phyloP scores from a whole-genome alignment of 2,797 vertebrate species.

The Siniperca scherzeri region DNA sequence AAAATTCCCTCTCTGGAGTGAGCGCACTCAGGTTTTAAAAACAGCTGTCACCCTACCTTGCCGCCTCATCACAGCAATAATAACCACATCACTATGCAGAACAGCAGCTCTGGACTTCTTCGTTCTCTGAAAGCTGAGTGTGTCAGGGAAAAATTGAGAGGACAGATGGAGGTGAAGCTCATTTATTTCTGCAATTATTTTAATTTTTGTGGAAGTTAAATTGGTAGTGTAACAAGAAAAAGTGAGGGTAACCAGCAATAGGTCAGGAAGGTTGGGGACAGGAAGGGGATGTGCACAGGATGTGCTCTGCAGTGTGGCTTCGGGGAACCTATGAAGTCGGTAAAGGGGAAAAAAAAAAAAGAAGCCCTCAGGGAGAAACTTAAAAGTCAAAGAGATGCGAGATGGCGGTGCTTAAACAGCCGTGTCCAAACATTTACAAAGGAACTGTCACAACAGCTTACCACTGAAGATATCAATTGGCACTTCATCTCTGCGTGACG shows the following conservation, averaged over 20 bases:
- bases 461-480: constrained; percentile 66
- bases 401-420: constrained; percentile 61
- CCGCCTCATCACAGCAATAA: constrained; percentile 67
- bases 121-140: constrained; percentile 41
- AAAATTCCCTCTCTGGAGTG: constrained; percentile 30
- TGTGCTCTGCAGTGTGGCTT: constrained; percentile 21
- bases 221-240: constrained; percentile 19
- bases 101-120: constrained; percentile 49
- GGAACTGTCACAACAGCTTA: constrained; percentile 71
- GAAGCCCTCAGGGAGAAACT: constrained; percentile 40
- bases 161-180: constrained; percentile 76
- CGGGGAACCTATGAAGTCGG: constrained; percentile 28
- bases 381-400: constrained; percentile 63
- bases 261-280: constrained; percentile 27
- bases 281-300: neutral
- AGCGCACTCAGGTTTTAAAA: constrained; percentile 68
- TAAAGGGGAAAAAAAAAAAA: neutral
- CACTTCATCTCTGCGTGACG: constrained; percentile 55
- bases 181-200: constrained; percentile 73
- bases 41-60: constrained; percentile 68
- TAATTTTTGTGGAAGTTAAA: constrained; percentile 52
- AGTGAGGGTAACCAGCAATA: constrained; percentile 21
- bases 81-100: constrained; percentile 72
- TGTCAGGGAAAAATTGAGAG: constrained; percentile 47
- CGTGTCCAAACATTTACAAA: constrained; percentile 74